These are phyloP conservation scores for Drosophila nigricruria DNA, from an alignment of 2,888 invertebrate species.

Conservation along the genomic window DNA sequence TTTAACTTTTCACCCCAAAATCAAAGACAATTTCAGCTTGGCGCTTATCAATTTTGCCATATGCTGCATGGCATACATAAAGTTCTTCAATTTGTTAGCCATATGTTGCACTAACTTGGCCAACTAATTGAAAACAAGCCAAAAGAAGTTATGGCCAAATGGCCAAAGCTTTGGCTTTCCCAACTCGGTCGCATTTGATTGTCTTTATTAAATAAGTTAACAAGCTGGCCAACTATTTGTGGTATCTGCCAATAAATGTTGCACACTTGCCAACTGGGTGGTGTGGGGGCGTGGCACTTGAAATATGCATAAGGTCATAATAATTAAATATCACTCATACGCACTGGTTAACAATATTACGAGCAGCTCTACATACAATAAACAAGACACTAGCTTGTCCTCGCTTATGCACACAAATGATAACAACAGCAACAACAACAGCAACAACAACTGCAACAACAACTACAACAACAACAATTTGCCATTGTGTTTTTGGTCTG, in stretches of 20 bases:
- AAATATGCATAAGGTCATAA: slow-evolving; percentile 61
- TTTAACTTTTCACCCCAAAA: slow-evolving; percentile 30
- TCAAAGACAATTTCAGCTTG: slow-evolving; percentile 50
- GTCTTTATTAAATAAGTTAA: slow-evolving; percentile 64
- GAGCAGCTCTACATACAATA: slow-evolving; percentile 47
- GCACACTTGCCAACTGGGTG: slow-evolving; percentile 21
- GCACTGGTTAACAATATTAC: slow-evolving; percentile 65
- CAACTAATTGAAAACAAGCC: slow-evolving; percentile 48
- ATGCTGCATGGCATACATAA: slow-evolving; percentile 29
- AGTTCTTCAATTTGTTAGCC: slow-evolving; percentile 52
- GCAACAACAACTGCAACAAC: slow-evolving; percentile 23
- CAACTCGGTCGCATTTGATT: slow-evolving; percentile 48
- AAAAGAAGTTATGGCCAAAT: slow-evolving; percentile 43
- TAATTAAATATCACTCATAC: slow-evolving; percentile 72
- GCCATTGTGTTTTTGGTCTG: slow-evolving; percentile 59
- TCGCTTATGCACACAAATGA: slow-evolving; percentile 68
- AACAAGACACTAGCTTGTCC: slow-evolving; percentile 62
- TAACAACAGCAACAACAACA: slow-evolving; percentile 50
- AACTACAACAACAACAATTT: slow-evolving; percentile 47
- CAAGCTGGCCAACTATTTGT: slow-evolving; percentile 39
- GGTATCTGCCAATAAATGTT: slow-evolving; percentile 51
- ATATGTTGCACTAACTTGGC: slow-evolving; percentile 40
- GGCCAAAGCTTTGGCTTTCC: slow-evolving; percentile 6
- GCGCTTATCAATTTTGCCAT: slow-evolving; percentile 43
- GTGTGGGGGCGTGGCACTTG: slow-evolving; percentile 23